These are phyloP conservation scores for Cylindroiulus punctatus DNA, from an alignment of 2,888 invertebrate species.

Conservation along the genomic window DNA sequence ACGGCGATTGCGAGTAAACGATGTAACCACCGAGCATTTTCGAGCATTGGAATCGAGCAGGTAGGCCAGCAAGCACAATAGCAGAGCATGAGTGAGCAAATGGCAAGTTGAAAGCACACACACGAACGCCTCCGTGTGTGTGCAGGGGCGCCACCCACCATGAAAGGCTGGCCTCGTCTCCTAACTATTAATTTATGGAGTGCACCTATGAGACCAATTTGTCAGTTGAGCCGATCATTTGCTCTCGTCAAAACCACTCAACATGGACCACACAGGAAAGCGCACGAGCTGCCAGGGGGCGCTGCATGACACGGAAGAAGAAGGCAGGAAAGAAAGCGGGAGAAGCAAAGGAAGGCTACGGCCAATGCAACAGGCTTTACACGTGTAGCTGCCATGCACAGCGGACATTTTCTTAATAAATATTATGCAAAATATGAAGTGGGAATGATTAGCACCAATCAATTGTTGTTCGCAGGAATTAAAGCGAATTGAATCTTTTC, in stretches of 20 bases:
- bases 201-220: constrained; percentile 55
- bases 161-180: constrained; percentile 49
- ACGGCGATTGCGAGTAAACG: background rate
- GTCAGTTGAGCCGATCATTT: constrained; percentile 55
- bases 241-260: constrained; percentile 49
- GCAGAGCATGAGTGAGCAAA: constrained; percentile 35
- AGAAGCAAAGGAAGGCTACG: background rate
- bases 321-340: background rate
- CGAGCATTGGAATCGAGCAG: background rate
- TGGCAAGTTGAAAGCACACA: background rate
- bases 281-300: constrained; percentile 51
- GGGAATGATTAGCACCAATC: too few relatives aligned
- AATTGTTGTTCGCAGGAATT: too few relatives aligned
- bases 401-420: too few relatives aligned
- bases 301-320: constrained; percentile 9
- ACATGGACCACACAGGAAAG: constrained; percentile 51
- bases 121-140: constrained; percentile 44
- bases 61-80: background rate
- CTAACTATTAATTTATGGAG: constrained; percentile 56
- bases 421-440: too few relatives aligned
- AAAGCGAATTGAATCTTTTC: too few relatives aligned
- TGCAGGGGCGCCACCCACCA: constrained; percentile 53
- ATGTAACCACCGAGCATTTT: background rate
- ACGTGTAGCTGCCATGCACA: too few relatives aligned
- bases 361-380: too few relatives aligned